Evolutionary conservation across 2,113 vertebrate species (phyloP).

Genomic region (Bucco capensis): DNA sequence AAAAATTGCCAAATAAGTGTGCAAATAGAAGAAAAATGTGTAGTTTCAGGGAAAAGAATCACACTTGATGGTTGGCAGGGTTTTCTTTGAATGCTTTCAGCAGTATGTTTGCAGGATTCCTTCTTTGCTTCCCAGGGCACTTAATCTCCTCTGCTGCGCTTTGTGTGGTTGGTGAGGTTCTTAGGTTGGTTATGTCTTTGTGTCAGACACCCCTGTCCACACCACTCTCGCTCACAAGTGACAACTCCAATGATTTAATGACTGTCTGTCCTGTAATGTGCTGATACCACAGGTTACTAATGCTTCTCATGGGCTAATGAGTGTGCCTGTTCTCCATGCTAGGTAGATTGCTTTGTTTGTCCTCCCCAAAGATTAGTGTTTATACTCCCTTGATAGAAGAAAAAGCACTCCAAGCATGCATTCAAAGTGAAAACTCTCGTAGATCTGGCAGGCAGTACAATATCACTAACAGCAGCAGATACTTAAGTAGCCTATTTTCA

Average conservation of each 20-base stretch:
- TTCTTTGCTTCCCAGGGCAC: neutral
- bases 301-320: neutral
- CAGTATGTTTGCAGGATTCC: neutral
- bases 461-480: conserved; percentile 53
- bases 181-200: neutral
- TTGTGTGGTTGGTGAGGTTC: neutral
- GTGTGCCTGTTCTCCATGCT: neutral
- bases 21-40: neutral
- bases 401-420: neutral
- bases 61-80: neutral
- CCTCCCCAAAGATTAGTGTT: neutral
- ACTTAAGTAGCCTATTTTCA: conserved; percentile 51
- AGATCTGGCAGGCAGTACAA: neutral
- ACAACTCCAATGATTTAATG: neutral
- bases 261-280: neutral
- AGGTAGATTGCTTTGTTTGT: neutral
- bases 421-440: neutral
- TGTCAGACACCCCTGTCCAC: neutral
- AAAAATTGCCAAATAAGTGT: neutral
- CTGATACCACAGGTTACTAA: neutral
- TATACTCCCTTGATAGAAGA: conserved; percentile 1
- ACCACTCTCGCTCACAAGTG: neutral
- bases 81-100: neutral
- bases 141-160: neutral
- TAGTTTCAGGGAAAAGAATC: neutral